These are phyloP conservation scores for Alloscopus bannaensis DNA, from an alignment of 2,888 invertebrate genomes.

Conservation along the genomic window DNA sequence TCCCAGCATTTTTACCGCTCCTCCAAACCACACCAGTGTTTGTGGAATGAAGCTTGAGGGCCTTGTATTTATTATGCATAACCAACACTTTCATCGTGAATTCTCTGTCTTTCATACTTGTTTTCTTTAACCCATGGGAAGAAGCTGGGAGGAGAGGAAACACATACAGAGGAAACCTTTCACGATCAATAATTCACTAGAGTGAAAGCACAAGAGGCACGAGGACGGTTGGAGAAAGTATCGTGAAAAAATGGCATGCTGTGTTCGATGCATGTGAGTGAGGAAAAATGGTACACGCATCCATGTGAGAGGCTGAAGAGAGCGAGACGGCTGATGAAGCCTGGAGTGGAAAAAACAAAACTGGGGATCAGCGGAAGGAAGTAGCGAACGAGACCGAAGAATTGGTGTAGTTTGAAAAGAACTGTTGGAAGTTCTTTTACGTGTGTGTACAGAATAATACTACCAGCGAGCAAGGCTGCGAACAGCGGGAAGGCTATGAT, in stretches of 20 bases:
- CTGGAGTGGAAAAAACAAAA: not conserved
- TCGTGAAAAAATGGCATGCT: not conserved
- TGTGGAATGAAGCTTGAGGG: too few species aligned
- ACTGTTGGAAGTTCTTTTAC: not conserved
- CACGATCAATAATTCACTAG: constrained; percentile 16
- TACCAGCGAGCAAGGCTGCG: not conserved
- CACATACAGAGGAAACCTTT: constrained; percentile 3
- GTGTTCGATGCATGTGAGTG: not conserved
- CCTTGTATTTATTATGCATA: constrained; percentile 18
- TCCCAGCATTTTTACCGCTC: too few species aligned
- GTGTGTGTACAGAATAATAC: not conserved
- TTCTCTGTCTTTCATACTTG: too few species aligned
- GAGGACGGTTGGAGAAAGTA: not conserved
- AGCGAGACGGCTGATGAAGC: not conserved
- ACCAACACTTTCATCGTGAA: constrained; percentile 5
- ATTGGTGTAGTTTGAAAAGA: not conserved
- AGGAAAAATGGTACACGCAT: not conserved
- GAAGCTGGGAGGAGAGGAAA: not conserved
- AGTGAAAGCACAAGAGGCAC: not conserved
- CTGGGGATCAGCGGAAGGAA: not conserved
- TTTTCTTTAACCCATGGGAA: not conserved
- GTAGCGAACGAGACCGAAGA: not conserved
- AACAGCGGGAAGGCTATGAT: not conserved
- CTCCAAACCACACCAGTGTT: too few species aligned
- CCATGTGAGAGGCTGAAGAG: too few species aligned